A percentile compares a stretch with the other conserved stretches of the same genome.
These are phyloP conservation scores for Rutilus rutilus DNA, from an alignment of 2,113 vertebrate genomes.

Conservation along the genomic window DNA sequence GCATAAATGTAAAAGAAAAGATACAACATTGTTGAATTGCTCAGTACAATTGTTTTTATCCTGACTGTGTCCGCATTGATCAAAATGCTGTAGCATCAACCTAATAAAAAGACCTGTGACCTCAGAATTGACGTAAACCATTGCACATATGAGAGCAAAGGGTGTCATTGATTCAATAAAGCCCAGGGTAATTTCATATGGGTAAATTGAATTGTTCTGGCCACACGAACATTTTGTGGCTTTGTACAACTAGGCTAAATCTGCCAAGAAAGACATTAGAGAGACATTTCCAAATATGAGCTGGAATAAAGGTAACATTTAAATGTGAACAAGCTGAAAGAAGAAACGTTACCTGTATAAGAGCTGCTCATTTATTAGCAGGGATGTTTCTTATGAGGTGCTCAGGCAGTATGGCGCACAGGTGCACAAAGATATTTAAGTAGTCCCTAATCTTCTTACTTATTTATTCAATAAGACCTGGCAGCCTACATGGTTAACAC, in stretches of 20 bases:
- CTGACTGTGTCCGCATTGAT: background rate
- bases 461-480: slow-evolving; percentile 59
- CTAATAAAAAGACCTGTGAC: background rate
- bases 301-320: slow-evolving; percentile 9
- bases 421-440: slow-evolving; percentile 39
- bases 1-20: background rate
- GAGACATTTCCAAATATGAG: background rate
- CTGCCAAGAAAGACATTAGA: background rate
- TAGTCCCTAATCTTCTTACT: slow-evolving; percentile 57
- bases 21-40: background rate
- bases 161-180: slow-evolving; percentile 1
- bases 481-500: slow-evolving; percentile 47
- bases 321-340: slow-evolving; percentile 26
- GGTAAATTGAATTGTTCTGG: slow-evolving; percentile 4
- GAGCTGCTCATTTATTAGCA: slow-evolving; percentile 27
- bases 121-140: background rate
- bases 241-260: background rate
- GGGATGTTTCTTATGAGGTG: slow-evolving; percentile 31
- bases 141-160: background rate
- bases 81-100: background rate
- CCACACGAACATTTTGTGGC: slow-evolving; percentile 3
- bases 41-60: background rate
- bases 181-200: background rate
- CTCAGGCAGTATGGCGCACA: slow-evolving; percentile 24
- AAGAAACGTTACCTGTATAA: slow-evolving; percentile 5